A percentile compares a stretch with the other conserved stretches of the same genome.
Evolutionary conservation across 2,888 invertebrate genomes (phyloP).

Genomic region (Tricholauxania praeusta): DNA sequence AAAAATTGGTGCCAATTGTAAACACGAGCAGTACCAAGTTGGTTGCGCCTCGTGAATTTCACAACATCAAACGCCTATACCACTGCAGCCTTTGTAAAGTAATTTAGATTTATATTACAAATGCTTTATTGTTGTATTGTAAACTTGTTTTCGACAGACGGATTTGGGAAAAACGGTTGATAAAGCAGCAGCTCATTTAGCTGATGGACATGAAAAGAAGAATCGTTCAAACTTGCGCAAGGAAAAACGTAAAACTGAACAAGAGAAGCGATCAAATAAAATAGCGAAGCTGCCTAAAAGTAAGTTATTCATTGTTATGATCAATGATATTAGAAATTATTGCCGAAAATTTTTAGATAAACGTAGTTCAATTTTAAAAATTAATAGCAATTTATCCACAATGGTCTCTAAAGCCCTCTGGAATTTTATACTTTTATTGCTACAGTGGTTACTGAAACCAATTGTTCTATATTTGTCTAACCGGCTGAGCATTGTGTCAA

Average conservation of each 20-base stretch:
- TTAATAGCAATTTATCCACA: too few species aligned
- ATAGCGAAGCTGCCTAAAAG: conserved; percentile 47
- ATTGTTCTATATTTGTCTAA: too few species aligned
- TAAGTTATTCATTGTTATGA: conserved; percentile 39
- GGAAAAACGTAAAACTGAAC: conserved; percentile 14
- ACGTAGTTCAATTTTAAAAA: too few species aligned
- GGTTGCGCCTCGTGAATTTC: conserved; percentile 50
- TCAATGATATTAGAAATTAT: too few species aligned
- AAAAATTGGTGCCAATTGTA: conserved; percentile 50
- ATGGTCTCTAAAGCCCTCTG: too few species aligned
- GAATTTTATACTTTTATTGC: too few species aligned
- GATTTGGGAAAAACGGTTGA: conserved; percentile 53
- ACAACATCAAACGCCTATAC: conserved; percentile 52
- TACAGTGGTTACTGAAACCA: too few species aligned
- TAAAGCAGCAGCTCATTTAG: conserved; percentile 55
- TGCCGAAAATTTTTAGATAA: too few species aligned
- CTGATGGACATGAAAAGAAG: conserved; percentile 46
- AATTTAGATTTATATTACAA: neutral
- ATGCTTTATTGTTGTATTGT: neutral
- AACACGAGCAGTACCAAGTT: conserved; percentile 45
- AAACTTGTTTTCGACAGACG: conserved; percentile 1
- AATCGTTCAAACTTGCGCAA: neutral
- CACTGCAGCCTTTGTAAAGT: conserved; percentile 49
- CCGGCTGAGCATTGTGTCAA: too few species aligned
- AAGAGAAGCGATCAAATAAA: neutral